phyloP scores from a whole-genome alignment of 23 tunicate species.

The Botrylloides violaceus region DNA sequence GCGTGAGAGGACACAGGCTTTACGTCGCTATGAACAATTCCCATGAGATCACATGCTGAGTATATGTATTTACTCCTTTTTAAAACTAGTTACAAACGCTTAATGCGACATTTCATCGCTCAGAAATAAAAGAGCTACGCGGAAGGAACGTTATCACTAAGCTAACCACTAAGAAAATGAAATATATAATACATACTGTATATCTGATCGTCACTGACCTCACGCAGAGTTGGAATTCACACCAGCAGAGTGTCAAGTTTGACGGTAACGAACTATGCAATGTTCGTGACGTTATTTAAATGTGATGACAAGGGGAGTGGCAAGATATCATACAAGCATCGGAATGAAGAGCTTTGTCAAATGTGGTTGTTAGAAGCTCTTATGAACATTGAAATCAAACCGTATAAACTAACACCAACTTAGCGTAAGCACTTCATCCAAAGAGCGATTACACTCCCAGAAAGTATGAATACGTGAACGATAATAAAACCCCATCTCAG shows the following conservation, averaged over 20 bases:
- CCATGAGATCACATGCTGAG: conserved; percentile 22
- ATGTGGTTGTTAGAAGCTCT: too few species aligned
- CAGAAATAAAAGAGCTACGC: neutral
- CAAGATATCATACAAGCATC: too few species aligned
- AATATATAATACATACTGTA: neutral
- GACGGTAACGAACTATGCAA: neutral
- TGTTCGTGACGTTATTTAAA: conserved; percentile 13
- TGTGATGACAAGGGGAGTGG: conserved; percentile 27
- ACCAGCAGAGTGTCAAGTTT: neutral
- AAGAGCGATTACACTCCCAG: too few species aligned
- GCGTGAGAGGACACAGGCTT: conserved; percentile 19
- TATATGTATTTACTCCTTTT: neutral
- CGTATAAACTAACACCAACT: too few species aligned
- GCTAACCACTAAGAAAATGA: neutral
- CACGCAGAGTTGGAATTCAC: neutral
- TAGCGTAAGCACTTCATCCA: too few species aligned
- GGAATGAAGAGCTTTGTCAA: too few species aligned
- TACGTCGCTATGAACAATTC: conserved; percentile 4
- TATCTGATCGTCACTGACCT: neutral
- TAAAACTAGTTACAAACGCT: neutral
- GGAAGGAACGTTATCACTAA: neutral
- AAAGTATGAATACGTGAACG: too few species aligned
- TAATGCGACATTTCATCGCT: conserved; percentile 1
- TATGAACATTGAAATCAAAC: too few species aligned
- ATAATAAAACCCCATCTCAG: too few species aligned